Evolutionary conservation across 2,888 invertebrate species (phyloP).

Genomic region (Troides helena): DNA sequence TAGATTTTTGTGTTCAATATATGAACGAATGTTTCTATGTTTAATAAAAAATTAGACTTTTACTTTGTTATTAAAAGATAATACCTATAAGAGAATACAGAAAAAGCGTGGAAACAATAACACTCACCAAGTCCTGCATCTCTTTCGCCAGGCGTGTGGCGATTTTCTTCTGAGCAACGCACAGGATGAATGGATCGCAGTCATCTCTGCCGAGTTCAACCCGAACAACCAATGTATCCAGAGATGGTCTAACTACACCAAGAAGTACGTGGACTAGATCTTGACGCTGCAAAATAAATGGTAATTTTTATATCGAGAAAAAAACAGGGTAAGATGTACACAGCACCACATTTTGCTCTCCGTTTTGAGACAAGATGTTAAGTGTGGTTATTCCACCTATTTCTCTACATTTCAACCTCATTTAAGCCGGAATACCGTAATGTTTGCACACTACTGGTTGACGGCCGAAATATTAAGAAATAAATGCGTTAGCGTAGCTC

Average conservation of each 20-base stretch:
- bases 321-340: not conserved
- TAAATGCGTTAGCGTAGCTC: no score
- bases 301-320: not conserved
- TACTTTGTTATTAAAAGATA: no score
- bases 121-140: conserved; percentile 91
- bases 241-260: conserved; percentile 89
- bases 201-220: conserved; percentile 93
- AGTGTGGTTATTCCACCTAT: no score
- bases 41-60: no score
- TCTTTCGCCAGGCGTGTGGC: conserved; percentile 92
- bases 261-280: conserved; percentile 94
- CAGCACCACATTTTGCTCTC: not conserved
- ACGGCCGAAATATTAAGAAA: no score
- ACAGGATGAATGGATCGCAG: conserved; percentile 96
- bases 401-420: no score
- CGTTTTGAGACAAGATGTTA: not conserved
- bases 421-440: no score
- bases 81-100: not conserved
- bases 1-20: no score
- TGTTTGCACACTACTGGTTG: no score
- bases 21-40: no score
- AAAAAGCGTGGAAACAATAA: not conserved
- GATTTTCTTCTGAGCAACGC: conserved; percentile 93
- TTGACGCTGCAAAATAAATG: conserved; percentile 83
- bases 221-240: conserved; percentile 92